A percentile compares a stretch with the other conserved stretches of the same genome.
Conservation (phyloP, 2,797 vertebrate genomes). For the Chelon auratus region DNA sequence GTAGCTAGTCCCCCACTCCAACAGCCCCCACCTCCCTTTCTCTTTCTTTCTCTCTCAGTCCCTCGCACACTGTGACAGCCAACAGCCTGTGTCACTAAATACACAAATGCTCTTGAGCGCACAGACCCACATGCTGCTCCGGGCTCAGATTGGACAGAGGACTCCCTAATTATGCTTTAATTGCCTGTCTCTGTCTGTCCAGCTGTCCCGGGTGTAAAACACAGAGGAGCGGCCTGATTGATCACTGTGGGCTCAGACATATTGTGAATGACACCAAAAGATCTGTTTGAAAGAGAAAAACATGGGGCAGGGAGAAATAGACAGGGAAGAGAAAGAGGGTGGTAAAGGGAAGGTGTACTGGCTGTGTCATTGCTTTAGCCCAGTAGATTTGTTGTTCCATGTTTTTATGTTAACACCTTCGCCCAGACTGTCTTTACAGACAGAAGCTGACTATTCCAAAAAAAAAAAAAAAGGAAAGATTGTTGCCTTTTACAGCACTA, state of each 20-base stretch:
- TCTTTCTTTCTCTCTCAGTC: conserved; percentile 7
- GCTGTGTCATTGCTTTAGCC: conserved; percentile 2
- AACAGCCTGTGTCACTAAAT: conserved; percentile 47
- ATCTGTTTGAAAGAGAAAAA: conserved; percentile 14
- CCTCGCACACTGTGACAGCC: conserved; percentile 22
- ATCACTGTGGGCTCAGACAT: conserved; percentile 60
- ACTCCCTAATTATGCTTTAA: conserved; percentile 83
- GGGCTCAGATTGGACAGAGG: conserved; percentile 72
- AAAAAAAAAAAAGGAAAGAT: not conserved
- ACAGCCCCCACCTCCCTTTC: conserved; percentile 23
- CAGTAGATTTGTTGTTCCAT: conserved; percentile 8
- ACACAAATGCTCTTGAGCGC: conserved; percentile 28
- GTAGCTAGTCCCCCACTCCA: conserved; percentile 27
- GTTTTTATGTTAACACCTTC: not conserved
- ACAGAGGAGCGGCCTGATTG: conserved; percentile 66
- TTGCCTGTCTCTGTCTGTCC: conserved; percentile 79
- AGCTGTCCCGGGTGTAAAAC: conserved; percentile 79
- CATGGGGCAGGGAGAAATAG: too few species aligned
- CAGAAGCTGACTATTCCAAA: conserved; percentile 1
- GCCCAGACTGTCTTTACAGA: not conserved
- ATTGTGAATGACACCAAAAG: conserved; percentile 50
- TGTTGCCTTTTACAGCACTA: conserved; percentile 5
- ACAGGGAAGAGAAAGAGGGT: not conserved
- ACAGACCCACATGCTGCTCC: conserved; percentile 45
- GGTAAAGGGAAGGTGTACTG: conserved; percentile 20